Evolutionary conservation across 2,797 vertebrate species (phyloP).

Genomic region (Rhinoraja longicauda): DNA sequence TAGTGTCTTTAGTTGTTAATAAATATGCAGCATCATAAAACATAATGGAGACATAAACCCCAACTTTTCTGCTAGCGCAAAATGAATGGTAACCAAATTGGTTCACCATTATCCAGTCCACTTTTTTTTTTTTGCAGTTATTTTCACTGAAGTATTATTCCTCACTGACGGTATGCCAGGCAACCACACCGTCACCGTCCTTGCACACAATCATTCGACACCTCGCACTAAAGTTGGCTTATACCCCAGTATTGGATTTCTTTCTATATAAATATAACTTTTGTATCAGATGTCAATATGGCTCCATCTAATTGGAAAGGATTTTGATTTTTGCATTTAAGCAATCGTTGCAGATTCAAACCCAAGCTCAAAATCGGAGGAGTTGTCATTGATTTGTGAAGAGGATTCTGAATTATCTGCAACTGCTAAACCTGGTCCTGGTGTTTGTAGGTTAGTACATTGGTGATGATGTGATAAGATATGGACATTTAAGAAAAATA

Average conservation of each 20-base stretch:
- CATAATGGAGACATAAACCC: neutral
- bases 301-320: neutral
- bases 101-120: too few species aligned
- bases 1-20: neutral
- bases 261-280: neutral
- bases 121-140: neutral
- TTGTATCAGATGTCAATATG: neutral
- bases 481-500: too few species aligned
- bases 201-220: neutral
- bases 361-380: constrained; percentile 18
- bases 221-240: neutral
- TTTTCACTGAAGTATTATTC: neutral
- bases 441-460: neutral
- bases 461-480: neutral
- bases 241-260: neutral
- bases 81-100: neutral
- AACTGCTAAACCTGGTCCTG: neutral
- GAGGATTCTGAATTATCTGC: neutral
- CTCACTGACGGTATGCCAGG: neutral
- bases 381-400: neutral
- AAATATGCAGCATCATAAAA: neutral
- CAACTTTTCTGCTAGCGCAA: neutral
- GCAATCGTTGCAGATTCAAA: neutral
- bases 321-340: neutral
- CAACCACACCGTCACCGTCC: too few species aligned